Evolutionary conservation across 2,888 invertebrate species (phyloP).

Genomic region (Tanaodytes sp.): DNA sequence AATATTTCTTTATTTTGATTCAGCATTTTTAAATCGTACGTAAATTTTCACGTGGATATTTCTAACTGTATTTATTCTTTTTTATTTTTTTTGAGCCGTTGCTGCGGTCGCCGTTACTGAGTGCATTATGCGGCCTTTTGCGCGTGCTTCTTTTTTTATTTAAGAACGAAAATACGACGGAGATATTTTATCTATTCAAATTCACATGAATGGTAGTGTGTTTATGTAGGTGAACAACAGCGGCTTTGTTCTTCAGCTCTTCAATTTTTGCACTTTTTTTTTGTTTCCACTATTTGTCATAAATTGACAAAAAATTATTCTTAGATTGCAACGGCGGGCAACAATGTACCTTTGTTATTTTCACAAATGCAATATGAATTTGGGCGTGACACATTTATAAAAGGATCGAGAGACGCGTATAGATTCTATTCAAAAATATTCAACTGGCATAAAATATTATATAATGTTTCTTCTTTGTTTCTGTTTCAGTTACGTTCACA

Average conservation of each 20-base stretch:
- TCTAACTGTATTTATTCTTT: no score
- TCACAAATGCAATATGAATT: background rate
- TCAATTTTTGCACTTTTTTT: background rate
- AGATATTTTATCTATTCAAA: constrained; percentile 38
- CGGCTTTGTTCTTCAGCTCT: background rate
- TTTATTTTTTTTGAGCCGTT: no score
- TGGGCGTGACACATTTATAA: no score
- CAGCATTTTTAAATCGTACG: no score
- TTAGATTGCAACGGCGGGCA: background rate
- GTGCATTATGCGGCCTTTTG: constrained; percentile 19
- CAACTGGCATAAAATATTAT: no score
- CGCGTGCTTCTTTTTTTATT: constrained; percentile 36
- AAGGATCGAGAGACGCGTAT: no score
- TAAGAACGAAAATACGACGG: constrained; percentile 20
- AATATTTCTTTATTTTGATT: no score
- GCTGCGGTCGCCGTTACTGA: constrained; percentile 3
- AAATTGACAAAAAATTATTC: background rate
- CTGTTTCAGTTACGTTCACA: no score
- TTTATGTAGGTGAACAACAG: constrained; percentile 11
- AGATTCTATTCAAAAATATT: no score
- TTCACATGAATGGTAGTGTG: constrained; percentile 13
- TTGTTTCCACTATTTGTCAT: no score
- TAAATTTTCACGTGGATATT: no score
- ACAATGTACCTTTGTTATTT: background rate
- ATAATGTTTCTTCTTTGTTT: no score